Base-by-base conservation (phyloP, 2,888 invertebrate genomes). In the Coenonympha glycerion region DNA sequence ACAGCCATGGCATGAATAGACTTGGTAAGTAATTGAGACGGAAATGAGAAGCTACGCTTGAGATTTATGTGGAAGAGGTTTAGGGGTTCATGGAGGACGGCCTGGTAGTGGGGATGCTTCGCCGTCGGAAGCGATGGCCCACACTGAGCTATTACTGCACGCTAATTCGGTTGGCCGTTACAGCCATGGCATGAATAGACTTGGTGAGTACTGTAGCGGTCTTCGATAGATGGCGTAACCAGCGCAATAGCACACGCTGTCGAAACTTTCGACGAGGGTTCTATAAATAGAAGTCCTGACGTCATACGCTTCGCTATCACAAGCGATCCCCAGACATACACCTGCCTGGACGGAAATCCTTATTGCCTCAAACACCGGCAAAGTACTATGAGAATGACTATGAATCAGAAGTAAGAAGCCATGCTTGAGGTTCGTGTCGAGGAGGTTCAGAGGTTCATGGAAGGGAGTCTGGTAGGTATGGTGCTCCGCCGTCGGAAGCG, bases 1-100 rank as follows among this genome's bases (percentile, higher is more conserved):
- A 91, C 66, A 95, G 95, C 63, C 96, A 96, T 74, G 96, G 96
- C 4, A 87, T 96, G 66, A 96, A 95, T 69, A 88, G 96, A 66
- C 78, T 94, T 42, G 91, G 92, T 92, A 71, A 79, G 72, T 8
- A 5, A 26, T 8, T 9, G 9, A 8, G 2, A 26, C 26, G 5
- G 9, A 8, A 24, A 9, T 24, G n/a, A n/a, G 24, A 8, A 3
- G 8, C 39, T 56, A 86, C 86, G 86, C 72, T 78, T 1, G 76
- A 78, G 47, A 89, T 90, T 1, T 70, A 75, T 1, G 68, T 88
- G 18, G 81, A 85, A 1, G 91, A 92, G 62, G 89, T 88, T 1
- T 65, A 81, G 6, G 71, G 90, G 55, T 92, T 91, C 64, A 88
- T 91, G 72, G 72, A 71, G 24, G 90, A 91, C n/a, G 90, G 92